Base-by-base conservation (phyloP, 2,797 vertebrate species). In the Pelobates cultripes region DNA sequence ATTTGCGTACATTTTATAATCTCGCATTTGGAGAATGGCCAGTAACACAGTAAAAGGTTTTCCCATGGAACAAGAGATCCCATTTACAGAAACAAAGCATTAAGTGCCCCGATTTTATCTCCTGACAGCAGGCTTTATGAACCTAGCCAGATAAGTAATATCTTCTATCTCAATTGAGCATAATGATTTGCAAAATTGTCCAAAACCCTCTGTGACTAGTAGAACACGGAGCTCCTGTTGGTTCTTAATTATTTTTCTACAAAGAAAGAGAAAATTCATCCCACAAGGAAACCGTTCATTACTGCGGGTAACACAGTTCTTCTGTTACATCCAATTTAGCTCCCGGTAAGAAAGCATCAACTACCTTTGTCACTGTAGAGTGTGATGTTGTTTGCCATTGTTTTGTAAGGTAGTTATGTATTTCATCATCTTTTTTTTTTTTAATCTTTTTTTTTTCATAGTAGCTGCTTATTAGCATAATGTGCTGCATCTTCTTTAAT, bases 31-130 rank as follows among this genome's bases (percentile, higher is more conserved):
- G 76, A 79, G 70, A 63, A 28, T 60, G 12, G 81, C 81, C 81
- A 83, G 42, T 55, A 74, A 66, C 74, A 64, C 63, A 74, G 60
- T 70, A 70, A 83, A 60, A 78, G 70, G 61, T 78, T 79, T 63
- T 61, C 73, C 51, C 68, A 61, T 8, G 76, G 53, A 83, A 83
- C 75, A 83, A 63, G 44, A 83, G 70, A 63, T 51, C 81, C 61
- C 76, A 70, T 83, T 83, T 78, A 78, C 64, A 74, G 75, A 82
- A 73, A 78, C 70, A 83, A 74, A 78, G 70, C 66, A 53, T 70
- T 45, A 78, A 78, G 44, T 75, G 76, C 51, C 76, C 76, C 12
- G 81, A 83, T 83, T 78, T 51, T 78, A 83, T 83, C 81, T 40
- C 51, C 13, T 60, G 70, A 63, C 68, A 72, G 61, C 81, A 67